Percentiles rank a stretch among this genome's conserved stretches.
phyloP scores from a whole-genome alignment of 2,888 invertebrate genomes.

The Hetaerina titia region DNA sequence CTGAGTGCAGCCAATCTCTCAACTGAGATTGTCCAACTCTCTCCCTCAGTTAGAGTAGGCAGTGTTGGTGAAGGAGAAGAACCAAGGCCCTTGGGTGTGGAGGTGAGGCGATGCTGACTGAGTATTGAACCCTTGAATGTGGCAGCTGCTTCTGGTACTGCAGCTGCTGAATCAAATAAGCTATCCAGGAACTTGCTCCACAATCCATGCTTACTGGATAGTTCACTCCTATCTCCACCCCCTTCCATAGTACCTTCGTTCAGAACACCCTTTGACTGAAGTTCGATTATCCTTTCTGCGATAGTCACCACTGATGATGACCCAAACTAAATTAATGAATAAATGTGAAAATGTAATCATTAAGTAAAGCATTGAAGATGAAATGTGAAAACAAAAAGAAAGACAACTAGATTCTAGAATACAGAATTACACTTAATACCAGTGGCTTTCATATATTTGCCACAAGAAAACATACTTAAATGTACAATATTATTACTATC shows the following conservation, averaged over 20 bases:
- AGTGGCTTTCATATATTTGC: too few species aligned
- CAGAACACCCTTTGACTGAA: constrained; percentile 74
- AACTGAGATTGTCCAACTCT: constrained; percentile 21
- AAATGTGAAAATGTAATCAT: too few species aligned
- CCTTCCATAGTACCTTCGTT: constrained; percentile 17
- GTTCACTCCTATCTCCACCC: constrained; percentile 3
- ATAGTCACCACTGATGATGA: constrained; percentile 80
- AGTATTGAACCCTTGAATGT: constrained; percentile 47
- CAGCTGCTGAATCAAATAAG: constrained; percentile 18
- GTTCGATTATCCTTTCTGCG: constrained; percentile 78
- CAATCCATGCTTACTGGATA: background rate
- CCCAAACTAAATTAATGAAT: constrained; percentile 78
- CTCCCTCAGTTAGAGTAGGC: constrained; percentile 37
- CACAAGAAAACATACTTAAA: too few species aligned
- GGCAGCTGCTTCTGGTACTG: constrained; percentile 41
- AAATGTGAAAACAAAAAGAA: too few species aligned
- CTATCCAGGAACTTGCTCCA: constrained; percentile 51
- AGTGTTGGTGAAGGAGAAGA: constrained; percentile 49
- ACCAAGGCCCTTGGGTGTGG: constrained; percentile 46
- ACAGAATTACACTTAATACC: too few species aligned
- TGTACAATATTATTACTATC: too few species aligned
- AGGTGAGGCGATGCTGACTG: constrained; percentile 40
- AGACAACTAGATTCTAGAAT: too few species aligned
- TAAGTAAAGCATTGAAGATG: too few species aligned
- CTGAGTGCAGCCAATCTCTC: constrained; percentile 57